These are phyloP conservation scores for Helogale parvula DNA, from an alignment of 2,113 vertebrate species.

Conservation along the genomic window DNA sequence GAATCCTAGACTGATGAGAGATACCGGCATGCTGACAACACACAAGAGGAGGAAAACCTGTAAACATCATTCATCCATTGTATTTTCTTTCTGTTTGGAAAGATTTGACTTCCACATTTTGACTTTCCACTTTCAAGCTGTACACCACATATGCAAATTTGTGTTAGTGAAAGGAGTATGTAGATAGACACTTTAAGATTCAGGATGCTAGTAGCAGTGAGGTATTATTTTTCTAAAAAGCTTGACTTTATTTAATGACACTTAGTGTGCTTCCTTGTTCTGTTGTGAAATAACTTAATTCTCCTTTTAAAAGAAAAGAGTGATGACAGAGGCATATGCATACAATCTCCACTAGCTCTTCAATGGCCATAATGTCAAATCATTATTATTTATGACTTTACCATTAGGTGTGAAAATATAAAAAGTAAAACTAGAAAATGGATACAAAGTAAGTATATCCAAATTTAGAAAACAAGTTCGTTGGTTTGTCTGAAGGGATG, in stretches of 20 bases:
- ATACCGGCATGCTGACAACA: constrained; percentile 6
- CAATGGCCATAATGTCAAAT: background rate
- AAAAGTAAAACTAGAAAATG: background rate
- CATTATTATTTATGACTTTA: background rate
- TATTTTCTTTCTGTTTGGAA: constrained; percentile 51
- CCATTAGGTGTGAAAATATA: background rate
- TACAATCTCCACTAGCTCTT: background rate
- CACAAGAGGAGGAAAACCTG: background rate
- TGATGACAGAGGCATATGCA: background rate
- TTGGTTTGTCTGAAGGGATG: background rate
- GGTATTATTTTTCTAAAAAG: background rate
- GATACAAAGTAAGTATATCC: background rate
- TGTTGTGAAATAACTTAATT: background rate
- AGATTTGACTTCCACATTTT: background rate
- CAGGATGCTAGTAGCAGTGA: background rate
- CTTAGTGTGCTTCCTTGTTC: background rate
- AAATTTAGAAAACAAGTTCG: background rate
- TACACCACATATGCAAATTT: background rate
- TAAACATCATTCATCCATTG: background rate
- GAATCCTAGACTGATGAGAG: constrained; percentile 15
- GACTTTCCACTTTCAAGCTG: background rate
- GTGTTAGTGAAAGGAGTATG: background rate
- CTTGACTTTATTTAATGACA: background rate
- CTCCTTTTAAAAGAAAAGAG: background rate
- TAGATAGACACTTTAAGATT: background rate